Base-by-base conservation (phyloP, 2,888 invertebrate species). In the Hemaris fuciformis region DNA sequence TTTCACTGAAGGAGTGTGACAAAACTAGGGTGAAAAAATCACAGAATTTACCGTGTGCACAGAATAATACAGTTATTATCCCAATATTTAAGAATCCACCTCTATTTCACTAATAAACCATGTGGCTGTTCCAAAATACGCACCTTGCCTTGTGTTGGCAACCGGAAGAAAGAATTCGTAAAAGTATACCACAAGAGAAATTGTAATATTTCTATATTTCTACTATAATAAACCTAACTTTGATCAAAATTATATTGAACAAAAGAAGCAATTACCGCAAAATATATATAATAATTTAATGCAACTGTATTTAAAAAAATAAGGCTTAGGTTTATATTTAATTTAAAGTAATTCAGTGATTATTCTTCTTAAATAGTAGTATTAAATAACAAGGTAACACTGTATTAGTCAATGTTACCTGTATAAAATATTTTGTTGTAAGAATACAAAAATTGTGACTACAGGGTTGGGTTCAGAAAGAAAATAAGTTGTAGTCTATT, bases 121-220 rank as follows among this genome's bases (percentile, higher is more conserved):
- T 88, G 91, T 81, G 91, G 87, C 72, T 76, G 72, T 69, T 65
- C 62, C 64, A 76, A 68, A 73, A 81, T 80, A 87, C 89, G 77
- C 80, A 92, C 91, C 91, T 89, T 90, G 89, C 85, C 87, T 85
- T 80, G 78, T 79, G 84, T 88, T 89, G 88, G 81, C 90, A 88
- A 79, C 91, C 88, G 89, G 88, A 90, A 90, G 87, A 91, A 89
- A 89, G 88, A 87, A 82, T 71, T 75, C 31, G 22, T 23, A 65
- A 71, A 70, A 62, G 61, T 34, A 42, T 3, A 13, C 3, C 4
- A 62, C 71, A 72, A 76, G 66, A 31, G n/a, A 34, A 53, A 60
- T 53, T 48, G 8, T 13, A 13, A 42, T 38, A 42, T 15, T 13
- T 15, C 23, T 41, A 60, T 23, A 27, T 20, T 53, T 18, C 25